Evolutionary conservation across 2,888 invertebrate species (phyloP), one percentile per base, ranked within the genome.

Genomic region (Euplexia lucipara): DNA sequence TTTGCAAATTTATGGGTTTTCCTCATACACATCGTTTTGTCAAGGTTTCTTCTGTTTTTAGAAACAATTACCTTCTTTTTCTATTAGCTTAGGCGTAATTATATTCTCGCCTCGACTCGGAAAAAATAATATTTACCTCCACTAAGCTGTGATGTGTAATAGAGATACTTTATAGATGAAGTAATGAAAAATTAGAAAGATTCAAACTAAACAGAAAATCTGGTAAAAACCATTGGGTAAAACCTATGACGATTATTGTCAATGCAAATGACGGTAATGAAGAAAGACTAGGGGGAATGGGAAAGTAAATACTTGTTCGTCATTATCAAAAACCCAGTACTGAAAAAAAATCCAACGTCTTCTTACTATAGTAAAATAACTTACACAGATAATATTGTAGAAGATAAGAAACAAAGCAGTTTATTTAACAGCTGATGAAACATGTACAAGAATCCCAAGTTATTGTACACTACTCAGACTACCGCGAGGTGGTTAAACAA

Each of bases 1-100:
- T 54, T 68, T 44, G 65, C 78, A 72, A 56, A 78, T 70, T 70
- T 71, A 75, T 75, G 72, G 70, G 37, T 70, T 78, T 78, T 71
- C 63, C 78, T 73, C 59, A 60, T 59, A 60, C 45, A 69, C 62
- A 58, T 47, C 26, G 34, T 62, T 44, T 45, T 59, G 20, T 49
- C 66, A 68, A 75, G 75, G 79, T 32, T 64, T 47, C 16, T 42
- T 58, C 26, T 47, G 14, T 51, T 71, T 54, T 26, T 58, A 20
- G 18, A 39, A 34, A 37, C n/a, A 51, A 58, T 64, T 41, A 6
- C 10, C n/a, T n/a, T n/a, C n/a, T n/a, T 45, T 16, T 63, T 57
- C 35, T 42, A 30, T 44, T 20, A 0, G 5, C 22, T 7, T 60
- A 59, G 12, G 12, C 4, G 16, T 14, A 18, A 49, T 34, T 14